These are phyloP conservation scores for Aleadryas rufinucha DNA, from an alignment of 2,113 vertebrate species.

Conservation along the genomic window DNA sequence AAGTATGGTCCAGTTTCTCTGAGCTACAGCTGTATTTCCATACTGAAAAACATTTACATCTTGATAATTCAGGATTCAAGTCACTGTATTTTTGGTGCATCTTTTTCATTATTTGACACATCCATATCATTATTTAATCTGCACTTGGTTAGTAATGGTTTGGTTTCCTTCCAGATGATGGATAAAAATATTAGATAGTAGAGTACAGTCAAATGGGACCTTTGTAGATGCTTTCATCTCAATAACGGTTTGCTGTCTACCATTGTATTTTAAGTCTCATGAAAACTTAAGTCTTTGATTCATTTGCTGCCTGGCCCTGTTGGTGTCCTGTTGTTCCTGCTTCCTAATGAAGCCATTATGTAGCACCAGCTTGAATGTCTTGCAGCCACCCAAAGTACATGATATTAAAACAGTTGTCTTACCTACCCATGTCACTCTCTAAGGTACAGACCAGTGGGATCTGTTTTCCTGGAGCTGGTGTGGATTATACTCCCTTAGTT, in stretches of 20 bases:
- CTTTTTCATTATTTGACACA: not conserved
- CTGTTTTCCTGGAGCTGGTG: not conserved
- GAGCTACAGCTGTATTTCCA: not conserved
- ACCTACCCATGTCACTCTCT: accelerated
- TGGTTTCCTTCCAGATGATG: not conserved
- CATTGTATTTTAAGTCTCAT: not conserved
- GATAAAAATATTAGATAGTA: not conserved
- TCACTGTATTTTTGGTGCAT: not conserved
- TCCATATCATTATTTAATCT: not conserved
- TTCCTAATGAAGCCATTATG: not conserved
- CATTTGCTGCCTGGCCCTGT: not conserved
- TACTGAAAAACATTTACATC: not conserved
- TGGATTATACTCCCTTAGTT: not conserved
- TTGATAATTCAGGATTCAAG: not conserved
- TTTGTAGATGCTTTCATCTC: not conserved
- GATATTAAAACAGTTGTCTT: not conserved
- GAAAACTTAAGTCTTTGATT: not conserved
- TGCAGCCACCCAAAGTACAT: not conserved
- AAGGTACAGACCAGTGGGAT: not conserved
- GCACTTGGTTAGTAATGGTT: not conserved
- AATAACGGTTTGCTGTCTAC: not conserved
- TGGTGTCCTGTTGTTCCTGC: not conserved
- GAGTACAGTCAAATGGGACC: not conserved
- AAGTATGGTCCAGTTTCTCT: not conserved
- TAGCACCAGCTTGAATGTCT: not conserved